Conservation (phyloP, 2,113 vertebrate genomes). For the Anolis sagrei region DNA sequence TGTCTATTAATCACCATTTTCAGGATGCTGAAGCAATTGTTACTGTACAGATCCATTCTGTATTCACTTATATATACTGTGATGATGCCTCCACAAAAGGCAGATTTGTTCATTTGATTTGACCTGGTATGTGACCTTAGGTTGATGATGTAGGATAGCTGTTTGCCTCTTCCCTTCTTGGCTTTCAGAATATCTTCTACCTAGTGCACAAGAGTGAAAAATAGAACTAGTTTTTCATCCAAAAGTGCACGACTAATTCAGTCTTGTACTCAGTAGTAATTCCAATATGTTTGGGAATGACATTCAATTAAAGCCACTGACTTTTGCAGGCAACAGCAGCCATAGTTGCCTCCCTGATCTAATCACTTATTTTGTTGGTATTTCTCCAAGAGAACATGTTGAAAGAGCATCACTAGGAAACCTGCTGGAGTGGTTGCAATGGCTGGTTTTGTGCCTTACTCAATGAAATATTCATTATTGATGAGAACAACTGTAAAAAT, state of each 20-base stretch:
- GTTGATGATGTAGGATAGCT: not conserved
- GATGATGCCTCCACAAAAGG: not conserved
- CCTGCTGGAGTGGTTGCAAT: not conserved
- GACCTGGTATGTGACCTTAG: not conserved
- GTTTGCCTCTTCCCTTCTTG: not conserved
- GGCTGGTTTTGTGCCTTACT: not conserved
- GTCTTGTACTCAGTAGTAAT: not conserved
- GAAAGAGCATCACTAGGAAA: not conserved
- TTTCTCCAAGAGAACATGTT: not conserved
- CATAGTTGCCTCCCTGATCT: not conserved
- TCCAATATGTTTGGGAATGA: not conserved
- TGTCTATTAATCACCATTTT: not conserved
- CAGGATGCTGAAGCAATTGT: not conserved
- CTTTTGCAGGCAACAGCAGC: not conserved
- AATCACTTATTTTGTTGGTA: not conserved
- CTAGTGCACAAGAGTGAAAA: not conserved
- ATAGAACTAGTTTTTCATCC: not conserved
- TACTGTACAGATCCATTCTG: not conserved
- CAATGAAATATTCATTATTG: not conserved
- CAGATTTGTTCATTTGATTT: not conserved
- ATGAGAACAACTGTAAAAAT: too few relatives aligned
- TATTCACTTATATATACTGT: not conserved
- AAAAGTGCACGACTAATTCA: not conserved
- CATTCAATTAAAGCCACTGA: not conserved
- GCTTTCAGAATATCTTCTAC: not conserved